These are phyloP conservation scores for Campylomormyrus tamandua DNA, from an alignment of 2,113 vertebrate species.

Conservation along the genomic window DNA sequence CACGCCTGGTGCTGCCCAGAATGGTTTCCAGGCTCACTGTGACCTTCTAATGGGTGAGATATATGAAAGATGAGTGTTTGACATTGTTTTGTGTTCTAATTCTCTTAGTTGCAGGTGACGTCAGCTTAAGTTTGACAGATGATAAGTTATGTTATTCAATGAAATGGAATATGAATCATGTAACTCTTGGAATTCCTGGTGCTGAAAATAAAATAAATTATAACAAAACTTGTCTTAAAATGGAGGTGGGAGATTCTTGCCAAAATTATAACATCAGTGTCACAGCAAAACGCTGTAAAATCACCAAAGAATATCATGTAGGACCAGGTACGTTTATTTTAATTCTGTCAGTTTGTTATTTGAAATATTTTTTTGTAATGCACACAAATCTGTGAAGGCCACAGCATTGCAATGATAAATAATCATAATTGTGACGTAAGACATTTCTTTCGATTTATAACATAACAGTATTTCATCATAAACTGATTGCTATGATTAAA, in stretches of 20 bases:
- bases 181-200: not conserved
- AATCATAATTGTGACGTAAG: not conserved
- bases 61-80: not conserved
- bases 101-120: conserved; percentile 9
- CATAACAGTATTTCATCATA: not conserved
- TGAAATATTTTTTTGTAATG: not conserved
- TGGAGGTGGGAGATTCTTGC: conserved; percentile 15
- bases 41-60: not conserved
- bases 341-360: too few relatives aligned
- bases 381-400: not conserved
- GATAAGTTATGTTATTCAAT: not conserved
- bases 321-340: conserved; percentile 33
- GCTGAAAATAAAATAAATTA: too few relatives aligned
- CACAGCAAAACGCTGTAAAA: not conserved
- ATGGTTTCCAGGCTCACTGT: not conserved
- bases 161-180: conserved; percentile 16
- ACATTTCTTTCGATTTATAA: too few relatives aligned
- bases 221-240: conserved; percentile 18
- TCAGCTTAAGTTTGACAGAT: accelerated
- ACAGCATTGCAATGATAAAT: not conserved
- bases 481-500: not conserved
- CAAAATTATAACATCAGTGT: not conserved
- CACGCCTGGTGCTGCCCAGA: too few relatives aligned
- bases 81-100: not conserved
- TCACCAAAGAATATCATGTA: not conserved